Percentiles rank a stretch among this genome's conserved stretches.
phyloP scores from a whole-genome alignment of 2,888 invertebrate genomes.

The Prosopocoilus inquinatus region DNA sequence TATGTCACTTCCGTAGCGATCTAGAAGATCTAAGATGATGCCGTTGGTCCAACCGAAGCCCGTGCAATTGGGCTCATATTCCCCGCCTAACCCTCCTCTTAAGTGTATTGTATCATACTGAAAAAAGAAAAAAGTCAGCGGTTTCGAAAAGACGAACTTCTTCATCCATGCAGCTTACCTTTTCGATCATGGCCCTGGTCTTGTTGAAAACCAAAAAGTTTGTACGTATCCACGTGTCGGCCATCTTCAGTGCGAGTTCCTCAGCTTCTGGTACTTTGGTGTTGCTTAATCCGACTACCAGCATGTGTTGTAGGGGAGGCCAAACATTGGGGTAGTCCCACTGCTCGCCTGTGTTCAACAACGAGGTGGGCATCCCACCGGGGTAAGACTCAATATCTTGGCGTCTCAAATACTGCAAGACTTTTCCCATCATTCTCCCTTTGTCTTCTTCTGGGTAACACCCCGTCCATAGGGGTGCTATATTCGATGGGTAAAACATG shows the following conservation, averaged over 20 bases:
- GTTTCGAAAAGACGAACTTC: too few species aligned
- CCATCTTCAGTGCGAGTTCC: constrained; percentile 68
- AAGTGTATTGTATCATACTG: constrained; percentile 60
- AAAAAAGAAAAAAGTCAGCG: constrained; percentile 26
- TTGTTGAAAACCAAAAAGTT: constrained; percentile 74
- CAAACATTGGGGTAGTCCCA: constrained; percentile 95
- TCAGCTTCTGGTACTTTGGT: constrained; percentile 65
- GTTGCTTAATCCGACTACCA: constrained; percentile 73
- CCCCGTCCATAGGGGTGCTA: constrained; percentile 79
- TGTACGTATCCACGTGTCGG: constrained; percentile 77
- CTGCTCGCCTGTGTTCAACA: constrained; percentile 77
- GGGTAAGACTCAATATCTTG: constrained; percentile 62
- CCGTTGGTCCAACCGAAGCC: constrained; percentile 97
- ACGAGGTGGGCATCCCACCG: constrained; percentile 79
- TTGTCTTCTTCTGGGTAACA: constrained; percentile 63
- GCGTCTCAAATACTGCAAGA: constrained; percentile 69
- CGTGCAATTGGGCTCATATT: constrained; percentile 83
- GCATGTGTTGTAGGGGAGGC: constrained; percentile 88
- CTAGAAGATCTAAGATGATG: constrained; percentile 78
- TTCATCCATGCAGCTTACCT: constrained; percentile 55
- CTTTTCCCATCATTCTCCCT: constrained; percentile 58
- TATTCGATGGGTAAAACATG: constrained; percentile 76
- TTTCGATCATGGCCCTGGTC: constrained; percentile 77
- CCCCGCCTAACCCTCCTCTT: constrained; percentile 75
- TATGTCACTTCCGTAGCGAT: constrained; percentile 60